phyloP scores from a whole-genome alignment of 2,113 vertebrate species.

The Channa maculata region DNA sequence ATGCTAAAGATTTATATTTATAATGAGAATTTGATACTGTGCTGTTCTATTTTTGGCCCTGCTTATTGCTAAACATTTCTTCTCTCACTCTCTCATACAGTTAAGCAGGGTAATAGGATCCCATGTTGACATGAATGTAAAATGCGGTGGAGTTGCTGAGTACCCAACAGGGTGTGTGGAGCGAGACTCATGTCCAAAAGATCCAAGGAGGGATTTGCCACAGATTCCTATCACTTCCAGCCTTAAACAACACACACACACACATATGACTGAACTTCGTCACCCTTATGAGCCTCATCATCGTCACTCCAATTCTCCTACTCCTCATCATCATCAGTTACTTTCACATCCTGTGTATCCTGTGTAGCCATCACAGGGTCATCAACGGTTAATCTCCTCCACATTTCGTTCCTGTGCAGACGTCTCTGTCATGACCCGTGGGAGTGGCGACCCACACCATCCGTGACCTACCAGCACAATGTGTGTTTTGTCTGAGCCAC shows the following conservation, averaged over 20 bases:
- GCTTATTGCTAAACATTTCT: conserved; percentile 3
- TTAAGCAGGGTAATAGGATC: conserved; percentile 37
- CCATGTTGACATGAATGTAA: conserved; percentile 30
- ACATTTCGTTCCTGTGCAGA: conserved; percentile 76
- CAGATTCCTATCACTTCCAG: conserved; percentile 74
- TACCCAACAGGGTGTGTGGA: conserved; percentile 59
- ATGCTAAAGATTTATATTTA: conserved; percentile 15
- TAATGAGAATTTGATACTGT: conserved; percentile 37
- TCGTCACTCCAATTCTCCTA: conserved; percentile 48
- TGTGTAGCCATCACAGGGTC: conserved; percentile 68
- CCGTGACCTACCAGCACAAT: conserved; percentile 78
- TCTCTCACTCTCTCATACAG: conserved; percentile 20
- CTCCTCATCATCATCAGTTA: conserved; percentile 70
- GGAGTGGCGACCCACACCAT: conserved; percentile 78
- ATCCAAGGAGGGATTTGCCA: conserved; percentile 63
- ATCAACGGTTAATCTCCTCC: conserved; percentile 75
- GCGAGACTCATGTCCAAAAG: conserved; percentile 68
- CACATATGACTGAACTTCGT: conserved; percentile 21
- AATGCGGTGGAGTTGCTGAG: conserved; percentile 12
- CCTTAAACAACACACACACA: conserved; percentile 33
- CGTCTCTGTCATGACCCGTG: conserved; percentile 75
- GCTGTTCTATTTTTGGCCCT: conserved; percentile 23
- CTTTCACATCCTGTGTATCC: conserved; percentile 66
- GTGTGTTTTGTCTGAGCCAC: conserved; percentile 83
- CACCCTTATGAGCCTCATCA: conserved; percentile 55